A percentile compares a stretch with the other conserved stretches of the same genome.
Conservation (phyloP, 92 coral and sea anemone genomes). For the Epizoanthus fatuus region DNA sequence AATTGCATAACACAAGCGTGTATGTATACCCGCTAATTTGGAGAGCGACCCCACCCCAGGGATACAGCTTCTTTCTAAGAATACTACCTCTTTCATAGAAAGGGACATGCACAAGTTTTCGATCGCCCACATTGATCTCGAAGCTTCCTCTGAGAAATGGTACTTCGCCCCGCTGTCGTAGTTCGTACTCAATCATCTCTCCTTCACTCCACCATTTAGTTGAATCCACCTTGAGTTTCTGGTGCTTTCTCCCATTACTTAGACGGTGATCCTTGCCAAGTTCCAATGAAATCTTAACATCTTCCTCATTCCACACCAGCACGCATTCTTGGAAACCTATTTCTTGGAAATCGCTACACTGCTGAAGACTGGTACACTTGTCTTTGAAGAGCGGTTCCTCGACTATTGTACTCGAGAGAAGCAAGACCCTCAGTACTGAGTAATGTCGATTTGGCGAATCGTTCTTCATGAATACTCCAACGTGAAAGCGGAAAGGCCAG, state of each 20-base stretch:
- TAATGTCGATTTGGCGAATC: not conserved
- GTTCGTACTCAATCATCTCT: not conserved
- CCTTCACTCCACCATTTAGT: conserved; percentile 4
- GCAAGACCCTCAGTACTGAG: not conserved
- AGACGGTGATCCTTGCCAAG: not conserved
- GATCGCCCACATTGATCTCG: not conserved
- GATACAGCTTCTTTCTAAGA: not conserved
- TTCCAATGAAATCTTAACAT: not conserved
- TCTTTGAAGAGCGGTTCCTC: not conserved
- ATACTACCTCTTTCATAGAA: not conserved
- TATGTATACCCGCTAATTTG: no score
- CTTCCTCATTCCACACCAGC: not conserved
- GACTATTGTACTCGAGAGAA: not conserved
- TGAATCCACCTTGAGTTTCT: not conserved
- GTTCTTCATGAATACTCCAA: not conserved
- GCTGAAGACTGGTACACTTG: not conserved
- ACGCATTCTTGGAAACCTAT: not conserved
- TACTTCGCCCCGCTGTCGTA: not conserved
- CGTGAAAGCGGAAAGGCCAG: conserved; percentile 13
- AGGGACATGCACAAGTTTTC: not conserved
- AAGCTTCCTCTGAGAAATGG: not conserved
- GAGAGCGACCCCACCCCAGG: no score
- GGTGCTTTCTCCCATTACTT: not conserved
- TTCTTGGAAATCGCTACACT: not conserved
- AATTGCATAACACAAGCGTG: no score